Conservation (phyloP, 2,888 invertebrate species). For the Drosophila borborema region DNA sequence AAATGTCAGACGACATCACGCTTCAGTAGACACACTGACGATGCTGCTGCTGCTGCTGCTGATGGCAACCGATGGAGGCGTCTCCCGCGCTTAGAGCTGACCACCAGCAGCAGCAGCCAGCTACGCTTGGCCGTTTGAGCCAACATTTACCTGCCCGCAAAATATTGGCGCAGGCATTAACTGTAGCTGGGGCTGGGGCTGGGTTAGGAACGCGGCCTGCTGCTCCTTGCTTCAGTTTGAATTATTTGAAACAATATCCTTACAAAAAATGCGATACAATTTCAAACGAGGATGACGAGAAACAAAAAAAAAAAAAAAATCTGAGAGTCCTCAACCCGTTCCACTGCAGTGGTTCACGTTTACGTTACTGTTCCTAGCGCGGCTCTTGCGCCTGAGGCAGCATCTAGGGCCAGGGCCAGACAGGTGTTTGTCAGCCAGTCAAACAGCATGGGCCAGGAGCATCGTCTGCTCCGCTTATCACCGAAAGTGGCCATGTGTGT, state of each 20-base stretch:
- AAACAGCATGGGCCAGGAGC: conserved; percentile 36
- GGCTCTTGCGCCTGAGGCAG: conserved; percentile 19
- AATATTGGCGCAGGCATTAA: conserved; percentile 75
- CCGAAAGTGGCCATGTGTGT: conserved; percentile 37
- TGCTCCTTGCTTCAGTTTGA: conserved; percentile 66
- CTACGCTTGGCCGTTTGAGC: conserved; percentile 14
- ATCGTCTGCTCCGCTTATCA: conserved; percentile 67
- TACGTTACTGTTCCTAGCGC: background rate
- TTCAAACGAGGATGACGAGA: conserved; percentile 72
- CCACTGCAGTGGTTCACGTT: too few relatives aligned
- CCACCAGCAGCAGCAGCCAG: conserved; percentile 21
- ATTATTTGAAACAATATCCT: conserved; percentile 82
- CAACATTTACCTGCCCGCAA: conserved; percentile 54
- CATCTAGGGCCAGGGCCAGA: conserved; percentile 49
- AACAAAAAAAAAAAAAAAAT: conserved; percentile 67
- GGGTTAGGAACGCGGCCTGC: conserved; percentile 26
- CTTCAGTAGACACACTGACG: conserved; percentile 74
- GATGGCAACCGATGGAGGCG: conserved; percentile 60
- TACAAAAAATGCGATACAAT: conserved; percentile 76
- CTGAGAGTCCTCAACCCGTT: conserved; percentile 1
- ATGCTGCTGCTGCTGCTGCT: conserved; percentile 23
- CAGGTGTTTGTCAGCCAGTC: conserved; percentile 73
- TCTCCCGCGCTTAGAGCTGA: conserved; percentile 49
- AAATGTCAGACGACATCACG: conserved; percentile 82
- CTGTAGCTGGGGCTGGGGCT: background rate